Evolutionary conservation across 1,140 invertebrate species (phyloP), one percentile per base, ranked within the genome.

Genomic region (Meteorus sp.): DNA sequence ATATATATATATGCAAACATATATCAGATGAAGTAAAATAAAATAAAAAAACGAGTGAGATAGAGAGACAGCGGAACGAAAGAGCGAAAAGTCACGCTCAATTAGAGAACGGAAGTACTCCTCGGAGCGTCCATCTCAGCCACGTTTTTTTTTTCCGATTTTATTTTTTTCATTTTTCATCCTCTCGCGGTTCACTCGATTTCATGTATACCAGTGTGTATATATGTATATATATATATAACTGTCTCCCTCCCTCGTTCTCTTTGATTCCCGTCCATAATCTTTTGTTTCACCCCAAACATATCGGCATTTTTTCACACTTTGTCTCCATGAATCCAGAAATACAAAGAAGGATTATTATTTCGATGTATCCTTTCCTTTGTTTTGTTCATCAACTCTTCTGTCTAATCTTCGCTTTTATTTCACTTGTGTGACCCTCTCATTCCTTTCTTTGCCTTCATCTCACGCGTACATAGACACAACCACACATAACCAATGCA

Each of bases 81-180:
- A 48, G 41, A 52, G 33, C 48, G 33, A 63, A 63, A 56, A 69
- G 58, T 62, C 47, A 59, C 60, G 58, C 56, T 71, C 56, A 60
- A 68, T 71, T 57, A 71, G 61, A 61, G 47, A 63, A 68, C 61
- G 60, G 52, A 63, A 61, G 55, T 71, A 20, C 59, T 62, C 45
- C 29, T 67, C 56, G 53, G 62, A 69, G 68, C 65, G 68, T 71
- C 61, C 65, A 68, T 71, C 56, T 65, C 52, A 59, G 53, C 43
- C 60, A 67, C 68, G 54, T 60, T 63, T 58, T 48, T 61, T 57
- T 41, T 19, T 48, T 35, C 48, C 9, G 9, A 35, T 25, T 31
- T 48, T 57, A 13, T 23, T 9, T 17, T 15, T 1, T 13, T 9
- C n/a, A 23, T 57, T 29, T 45, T 29, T 47, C 27, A 45, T 35